These are phyloP conservation scores for Pristionchus entomophagus DNA, from an alignment of 2,888 invertebrate genomes.

Conservation along the genomic window DNA sequence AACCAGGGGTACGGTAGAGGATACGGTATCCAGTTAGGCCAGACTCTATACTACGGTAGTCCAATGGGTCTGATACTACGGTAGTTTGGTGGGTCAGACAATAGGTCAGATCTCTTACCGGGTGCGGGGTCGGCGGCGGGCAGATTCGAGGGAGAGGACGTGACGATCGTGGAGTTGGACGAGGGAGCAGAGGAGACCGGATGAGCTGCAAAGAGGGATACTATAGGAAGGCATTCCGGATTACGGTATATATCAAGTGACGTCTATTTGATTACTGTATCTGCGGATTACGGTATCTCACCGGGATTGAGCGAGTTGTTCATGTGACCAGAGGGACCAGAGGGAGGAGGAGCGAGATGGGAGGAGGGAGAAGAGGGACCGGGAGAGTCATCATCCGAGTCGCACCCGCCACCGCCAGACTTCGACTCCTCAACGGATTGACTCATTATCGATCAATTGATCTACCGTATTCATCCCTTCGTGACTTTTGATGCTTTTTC, in stretches of 20 bases:
- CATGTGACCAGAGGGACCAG: neutral
- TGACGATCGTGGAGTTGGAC: constrained; percentile 43
- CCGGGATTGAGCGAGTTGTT: constrained; percentile 6
- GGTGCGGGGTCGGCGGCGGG: constrained; percentile 45
- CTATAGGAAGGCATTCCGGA: no score
- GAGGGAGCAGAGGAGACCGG: constrained; percentile 33
- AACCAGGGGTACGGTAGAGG: neutral
- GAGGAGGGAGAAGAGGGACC: constrained; percentile 64
- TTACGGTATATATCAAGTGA: no score
- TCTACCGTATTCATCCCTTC: neutral
- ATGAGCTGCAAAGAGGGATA: neutral
- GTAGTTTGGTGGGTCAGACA: neutral
- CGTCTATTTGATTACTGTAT: no score
- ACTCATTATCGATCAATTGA: neutral
- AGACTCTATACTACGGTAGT: no score
- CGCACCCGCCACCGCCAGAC: constrained; percentile 56
- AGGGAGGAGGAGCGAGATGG: neutral
- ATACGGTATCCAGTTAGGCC: no score
- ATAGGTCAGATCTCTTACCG: constrained; percentile 5
- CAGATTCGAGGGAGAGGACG: constrained; percentile 36
- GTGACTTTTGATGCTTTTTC: no score
- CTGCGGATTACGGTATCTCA: neutral
- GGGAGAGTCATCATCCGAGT: constrained; percentile 72
- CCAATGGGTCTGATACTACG: neutral
- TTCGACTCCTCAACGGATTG: constrained; percentile 49